A percentile compares a stretch with the other conserved stretches of the same genome.
phyloP scores from a whole-genome alignment of 2,113 vertebrate species.

The Promerops cafer region DNA sequence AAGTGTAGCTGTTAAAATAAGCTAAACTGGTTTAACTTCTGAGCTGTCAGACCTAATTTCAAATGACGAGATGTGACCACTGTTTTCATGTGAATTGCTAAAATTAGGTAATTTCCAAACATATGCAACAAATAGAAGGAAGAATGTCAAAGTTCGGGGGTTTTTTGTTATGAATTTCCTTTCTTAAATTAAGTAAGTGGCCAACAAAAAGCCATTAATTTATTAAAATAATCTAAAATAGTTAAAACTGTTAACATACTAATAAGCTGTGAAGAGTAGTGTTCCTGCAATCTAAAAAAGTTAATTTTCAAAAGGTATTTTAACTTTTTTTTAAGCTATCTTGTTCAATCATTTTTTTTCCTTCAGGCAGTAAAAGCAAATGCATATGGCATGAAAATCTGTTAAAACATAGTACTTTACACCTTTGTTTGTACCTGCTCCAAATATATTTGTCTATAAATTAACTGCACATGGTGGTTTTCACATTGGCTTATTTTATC shows the following conservation, averaged over 20 bases:
- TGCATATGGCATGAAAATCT: constrained; percentile 70
- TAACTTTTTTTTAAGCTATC: constrained; percentile 12
- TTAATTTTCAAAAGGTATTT: constrained; percentile 26
- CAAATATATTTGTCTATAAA: constrained; percentile 70
- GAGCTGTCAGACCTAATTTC: constrained; percentile 63
- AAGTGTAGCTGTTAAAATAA: constrained; percentile 68
- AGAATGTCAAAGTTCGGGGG: background rate
- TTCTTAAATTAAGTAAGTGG: background rate
- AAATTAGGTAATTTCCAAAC: constrained; percentile 47
- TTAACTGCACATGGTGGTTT: constrained; percentile 64
- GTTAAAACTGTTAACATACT: background rate
- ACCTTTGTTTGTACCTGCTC: constrained; percentile 70
- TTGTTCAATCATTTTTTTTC: background rate
- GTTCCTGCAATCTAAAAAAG: background rate
- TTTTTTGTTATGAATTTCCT: background rate
- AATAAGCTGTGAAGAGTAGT: background rate
- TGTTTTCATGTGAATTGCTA: constrained; percentile 41
- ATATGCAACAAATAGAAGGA: background rate
- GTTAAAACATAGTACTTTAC: constrained; percentile 65
- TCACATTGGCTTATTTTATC: constrained; percentile 57
- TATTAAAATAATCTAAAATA: background rate
- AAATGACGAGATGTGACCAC: constrained; percentile 22
- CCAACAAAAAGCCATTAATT: background rate
- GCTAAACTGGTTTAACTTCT: constrained; percentile 66
- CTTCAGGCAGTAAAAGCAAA: constrained; percentile 48